Evolutionary conservation across 2,888 invertebrate species (phyloP).

Genomic region (Calliopum simillimum): DNA sequence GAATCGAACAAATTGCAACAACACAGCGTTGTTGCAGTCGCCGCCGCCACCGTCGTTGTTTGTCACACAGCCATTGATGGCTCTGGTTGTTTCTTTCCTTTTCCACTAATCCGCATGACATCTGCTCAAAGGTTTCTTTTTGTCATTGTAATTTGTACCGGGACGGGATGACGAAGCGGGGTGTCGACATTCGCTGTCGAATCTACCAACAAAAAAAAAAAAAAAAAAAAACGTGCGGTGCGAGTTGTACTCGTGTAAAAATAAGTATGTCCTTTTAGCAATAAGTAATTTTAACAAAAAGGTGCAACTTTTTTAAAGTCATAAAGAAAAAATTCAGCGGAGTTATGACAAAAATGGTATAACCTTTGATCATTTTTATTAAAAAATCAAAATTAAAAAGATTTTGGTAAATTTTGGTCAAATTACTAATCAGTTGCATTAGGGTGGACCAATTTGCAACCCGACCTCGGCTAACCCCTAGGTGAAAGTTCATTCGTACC

Average conservation of each 20-base stretch:
- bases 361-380: too few relatives aligned
- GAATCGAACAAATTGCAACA: not conserved
- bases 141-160: conserved; percentile 11
- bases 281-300: too few relatives aligned
- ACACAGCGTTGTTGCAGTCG: not conserved
- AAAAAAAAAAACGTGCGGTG: not conserved
- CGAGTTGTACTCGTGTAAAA: not conserved
- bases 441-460: too few relatives aligned
- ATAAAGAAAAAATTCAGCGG: too few relatives aligned
- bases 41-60: not conserved
- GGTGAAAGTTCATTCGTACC: too few relatives aligned
- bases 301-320: too few relatives aligned
- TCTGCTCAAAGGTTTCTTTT: conserved; percentile 19
- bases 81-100: not conserved
- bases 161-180: conserved; percentile 3
- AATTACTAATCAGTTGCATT: too few relatives aligned
- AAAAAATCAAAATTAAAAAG: too few relatives aligned
- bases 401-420: too few relatives aligned
- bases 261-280: not conserved
- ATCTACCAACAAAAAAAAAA: not conserved
- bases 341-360: too few relatives aligned
- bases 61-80: not conserved
- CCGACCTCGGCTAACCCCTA: too few relatives aligned
- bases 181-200: not conserved
- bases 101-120: conserved; percentile 7